Base-by-base conservation (phyloP, 23 tunicate genomes). In the Styela clava region DNA sequence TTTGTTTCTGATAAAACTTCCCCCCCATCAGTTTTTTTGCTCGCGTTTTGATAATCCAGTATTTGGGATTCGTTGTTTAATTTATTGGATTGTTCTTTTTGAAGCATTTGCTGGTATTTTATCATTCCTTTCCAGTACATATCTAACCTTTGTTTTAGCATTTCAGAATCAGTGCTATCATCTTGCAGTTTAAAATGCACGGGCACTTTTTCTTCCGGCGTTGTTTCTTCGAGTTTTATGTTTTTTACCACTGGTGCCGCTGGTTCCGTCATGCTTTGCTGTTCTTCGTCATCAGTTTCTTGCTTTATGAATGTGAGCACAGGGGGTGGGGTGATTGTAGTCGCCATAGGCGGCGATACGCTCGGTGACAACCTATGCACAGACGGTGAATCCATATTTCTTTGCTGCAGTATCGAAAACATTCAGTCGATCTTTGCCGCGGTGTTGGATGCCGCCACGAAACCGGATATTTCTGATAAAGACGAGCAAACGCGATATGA, bases 91-190 rank as follows among this genome's bases (percentile, higher is more conserved):
- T 24, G 25, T 33, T 34, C 20, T 36, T 32, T 64, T 33, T 74
- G 44, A 63, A 64, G 74, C 34, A 74, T 31, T 44, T 84, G 82
- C 64, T 84, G 87, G 33, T 77, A 74, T 34, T 76, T 69, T 24
- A 84, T 37, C 63, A 68, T 74, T 68, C 76, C 80, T 3, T 61
- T 28, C 87, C 82, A 84, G 67, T 65, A 77, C 31, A 65, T 44
- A 29, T 84, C 82, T 5, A 84, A 35, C 31, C 82, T 1, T 67
- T 67, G 71, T 24, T 67, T 67, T 16, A 67, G 31, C 30, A 67
- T 27, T 29, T 67, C 31, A 19, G 71, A 67, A 67, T 67, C 71
- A 18, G 71, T 25, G 24, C n/a, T 22, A 29, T 67, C 22, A 29
- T 67, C 71, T 29, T 25, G 30, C 12, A 24, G 71, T 29, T 22